Evolutionary conservation across 2,113 vertebrate genomes (phyloP), one percentile per base, ranked within the genome.

Genomic region (Willisornis vidua): DNA sequence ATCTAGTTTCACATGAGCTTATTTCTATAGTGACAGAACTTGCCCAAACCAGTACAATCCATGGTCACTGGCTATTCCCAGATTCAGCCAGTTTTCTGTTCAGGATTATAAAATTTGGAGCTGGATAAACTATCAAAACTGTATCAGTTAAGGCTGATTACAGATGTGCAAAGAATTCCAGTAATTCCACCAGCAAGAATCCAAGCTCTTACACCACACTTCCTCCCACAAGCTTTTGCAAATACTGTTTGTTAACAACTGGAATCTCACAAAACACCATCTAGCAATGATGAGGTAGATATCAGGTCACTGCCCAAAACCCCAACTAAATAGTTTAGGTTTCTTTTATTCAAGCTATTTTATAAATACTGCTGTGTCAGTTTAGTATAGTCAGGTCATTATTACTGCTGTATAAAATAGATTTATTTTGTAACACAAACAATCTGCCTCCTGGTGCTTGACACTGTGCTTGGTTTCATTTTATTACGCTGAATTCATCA

Each of bases 1-100:
- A 94, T 49, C 76, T 72, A 96, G 77, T 90, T 93, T 48, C 83
- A 95, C 71, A 95, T 66, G 67, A 89, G 89, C 71, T 94, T 87
- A 85, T 89, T 89, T 67, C 77, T 91, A 68, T 14, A 82, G 75
- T 58, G 59, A 59, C 28, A 92, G 37, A 80, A 79, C 73, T 94
- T 68, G 74, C 51, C 65, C 73, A 87, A 77, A 93, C 39, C 43
- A 65, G 77, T 51, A 85, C 6, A 12, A 68, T 48, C 67, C 39
- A 24, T 7, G 14, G 23, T 87, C 17, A 33, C 52, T 35, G 87
- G 66, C 31, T 76, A 63, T 62, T 85, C 45, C 65, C 61, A 90
- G 45, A 70, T 39, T 54, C 48, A 82, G 7, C 4, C 28, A 26
- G 39, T 46, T 93, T 93, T 89, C 55, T 66, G 26, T 76, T 77